Evolutionary conservation across 2,113 vertebrate species (phyloP).

Genomic region (Petrocephalus zakoni): DNA sequence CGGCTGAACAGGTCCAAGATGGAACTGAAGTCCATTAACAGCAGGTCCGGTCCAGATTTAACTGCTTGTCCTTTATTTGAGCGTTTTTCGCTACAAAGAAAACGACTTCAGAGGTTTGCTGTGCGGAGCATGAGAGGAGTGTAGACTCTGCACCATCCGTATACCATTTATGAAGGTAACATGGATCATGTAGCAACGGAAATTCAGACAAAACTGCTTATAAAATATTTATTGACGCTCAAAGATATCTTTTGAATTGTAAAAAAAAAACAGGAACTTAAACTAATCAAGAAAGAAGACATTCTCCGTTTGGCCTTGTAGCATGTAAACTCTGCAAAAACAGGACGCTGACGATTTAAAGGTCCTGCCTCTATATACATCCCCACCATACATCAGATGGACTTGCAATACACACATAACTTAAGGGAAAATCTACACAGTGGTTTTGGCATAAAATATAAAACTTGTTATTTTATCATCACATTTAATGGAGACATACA

Average conservation of each 20-base stretch:
- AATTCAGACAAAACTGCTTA: slow-evolving; percentile 31
- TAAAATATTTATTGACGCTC: slow-evolving; percentile 67
- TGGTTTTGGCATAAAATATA: slow-evolving; percentile 8
- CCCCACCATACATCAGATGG: background rate
- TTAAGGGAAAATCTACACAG: background rate
- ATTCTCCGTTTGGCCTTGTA: slow-evolving; percentile 7
- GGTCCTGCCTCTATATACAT: slow-evolving; percentile 11
- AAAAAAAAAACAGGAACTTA: background rate
- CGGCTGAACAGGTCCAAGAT: background rate
- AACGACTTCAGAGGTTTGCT: background rate
- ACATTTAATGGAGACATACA: background rate
- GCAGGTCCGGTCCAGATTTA: background rate
- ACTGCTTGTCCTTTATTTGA: background rate
- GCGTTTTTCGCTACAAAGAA: background rate
- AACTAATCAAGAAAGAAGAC: slow-evolving; percentile 6
- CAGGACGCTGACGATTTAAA: slow-evolving; percentile 4
- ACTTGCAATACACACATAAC: background rate
- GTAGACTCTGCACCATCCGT: background rate
- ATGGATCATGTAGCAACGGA: background rate
- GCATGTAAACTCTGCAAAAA: slow-evolving; percentile 12
- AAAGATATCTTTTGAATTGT: slow-evolving; percentile 15
- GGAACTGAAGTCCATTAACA: background rate
- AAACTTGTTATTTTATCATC: background rate
- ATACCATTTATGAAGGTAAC: background rate
- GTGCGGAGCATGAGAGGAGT: background rate